Percentiles rank a stretch among this genome's conserved stretches.
phyloP scores from a whole-genome alignment of 2,888 invertebrate genomes.

The Troides oblongomaculatus region DNA sequence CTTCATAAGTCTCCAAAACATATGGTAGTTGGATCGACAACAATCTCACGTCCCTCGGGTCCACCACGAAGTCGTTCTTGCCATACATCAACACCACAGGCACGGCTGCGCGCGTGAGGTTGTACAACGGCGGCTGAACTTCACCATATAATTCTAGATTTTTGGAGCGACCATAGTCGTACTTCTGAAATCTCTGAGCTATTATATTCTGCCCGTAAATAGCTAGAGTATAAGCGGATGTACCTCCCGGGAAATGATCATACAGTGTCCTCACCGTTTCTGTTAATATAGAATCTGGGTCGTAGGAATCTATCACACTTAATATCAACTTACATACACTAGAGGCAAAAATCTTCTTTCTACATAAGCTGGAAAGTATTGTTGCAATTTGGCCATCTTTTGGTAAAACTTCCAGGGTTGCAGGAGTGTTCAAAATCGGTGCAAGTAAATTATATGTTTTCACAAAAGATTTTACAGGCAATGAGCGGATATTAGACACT shows the following conservation, averaged over 20 bases:
- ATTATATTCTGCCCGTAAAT: conserved; percentile 57
- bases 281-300: conserved; percentile 14
- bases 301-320: conserved; percentile 13
- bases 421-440: conserved; percentile 6
- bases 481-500: conserved; percentile 62
- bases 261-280: conserved; percentile 32
- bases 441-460: conserved; percentile 28
- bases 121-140: conserved; percentile 51
- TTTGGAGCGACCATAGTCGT: conserved; percentile 50
- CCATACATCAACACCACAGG: conserved; percentile 59
- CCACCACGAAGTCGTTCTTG: conserved; percentile 78
- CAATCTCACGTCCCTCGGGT: conserved; percentile 78
- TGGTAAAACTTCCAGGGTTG: conserved; percentile 5
- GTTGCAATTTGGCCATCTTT: conserved; percentile 7
- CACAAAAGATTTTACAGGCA: conserved; percentile 37
- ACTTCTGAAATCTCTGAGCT: conserved; percentile 51
- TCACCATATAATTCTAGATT: conserved; percentile 53
- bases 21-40: conserved; percentile 77
- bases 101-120: conserved; percentile 47
- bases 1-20: conserved; percentile 75
- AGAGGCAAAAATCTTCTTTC: background rate
- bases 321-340: conserved; percentile 4
- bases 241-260: conserved; percentile 59
- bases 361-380: background rate
- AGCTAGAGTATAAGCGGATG: conserved; percentile 54